phyloP scores from a whole-genome alignment of 2,113 vertebrate genomes.

The Scalopus aquaticus region DNA sequence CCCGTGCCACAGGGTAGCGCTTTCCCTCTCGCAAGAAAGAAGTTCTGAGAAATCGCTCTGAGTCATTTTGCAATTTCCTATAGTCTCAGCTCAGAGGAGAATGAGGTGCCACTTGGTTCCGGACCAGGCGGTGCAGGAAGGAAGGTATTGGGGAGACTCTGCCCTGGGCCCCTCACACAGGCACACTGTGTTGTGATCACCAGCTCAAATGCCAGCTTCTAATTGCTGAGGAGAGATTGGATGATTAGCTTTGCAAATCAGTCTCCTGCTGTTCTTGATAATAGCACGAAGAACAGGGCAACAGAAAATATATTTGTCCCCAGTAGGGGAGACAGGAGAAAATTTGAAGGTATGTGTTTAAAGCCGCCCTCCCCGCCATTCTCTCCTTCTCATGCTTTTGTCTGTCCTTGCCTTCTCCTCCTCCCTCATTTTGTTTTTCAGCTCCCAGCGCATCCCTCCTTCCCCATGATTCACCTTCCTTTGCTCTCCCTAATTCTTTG shows the following conservation, averaged over 20 bases:
- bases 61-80: constrained; percentile 44
- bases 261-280: neutral
- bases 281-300: neutral
- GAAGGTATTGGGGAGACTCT: neutral
- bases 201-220: neutral
- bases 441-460: accelerated
- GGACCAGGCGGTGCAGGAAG: neutral
- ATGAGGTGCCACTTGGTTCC: neutral
- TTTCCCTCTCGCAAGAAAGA: neutral
- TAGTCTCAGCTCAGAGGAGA: neutral
- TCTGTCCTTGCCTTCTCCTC: neutral
- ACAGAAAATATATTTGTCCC: neutral
- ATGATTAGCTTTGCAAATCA: neutral
- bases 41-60: neutral
- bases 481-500: neutral
- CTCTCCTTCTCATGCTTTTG: neutral
- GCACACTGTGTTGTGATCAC: accelerated
- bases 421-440: neutral
- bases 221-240: neutral
- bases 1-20: neutral
- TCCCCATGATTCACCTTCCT: neutral
- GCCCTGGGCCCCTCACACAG: too few species aligned
- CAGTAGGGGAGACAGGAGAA: neutral
- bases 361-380: too few species aligned
- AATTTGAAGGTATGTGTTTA: neutral